phyloP scores from a whole-genome alignment of 37 sponge, comb jelly and placozoan species.

The Hormiphora californensis region DNA sequence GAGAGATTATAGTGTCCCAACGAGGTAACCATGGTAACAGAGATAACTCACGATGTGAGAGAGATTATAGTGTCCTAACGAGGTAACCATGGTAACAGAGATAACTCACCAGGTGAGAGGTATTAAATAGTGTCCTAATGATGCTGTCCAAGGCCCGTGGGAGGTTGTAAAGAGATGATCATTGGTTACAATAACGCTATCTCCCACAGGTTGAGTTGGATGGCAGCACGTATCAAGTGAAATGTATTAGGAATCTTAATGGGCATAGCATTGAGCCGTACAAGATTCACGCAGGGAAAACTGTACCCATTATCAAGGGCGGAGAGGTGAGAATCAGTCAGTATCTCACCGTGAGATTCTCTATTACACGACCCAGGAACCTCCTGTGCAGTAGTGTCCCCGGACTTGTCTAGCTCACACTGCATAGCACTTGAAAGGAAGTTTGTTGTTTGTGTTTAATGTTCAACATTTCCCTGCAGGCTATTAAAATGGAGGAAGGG shows the following conservation, averaged over 20 bases:
- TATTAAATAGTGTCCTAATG: too few relatives aligned
- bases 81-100: too few relatives aligned
- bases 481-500: conserved; percentile 92
- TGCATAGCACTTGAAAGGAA: background rate
- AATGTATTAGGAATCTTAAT: conserved; percentile 63
- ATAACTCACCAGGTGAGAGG: too few relatives aligned
- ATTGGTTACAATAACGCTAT: too few relatives aligned
- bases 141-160: too few relatives aligned
- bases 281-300: conserved; percentile 93
- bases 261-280: conserved; percentile 76
- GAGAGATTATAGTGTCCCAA: too few relatives aligned
- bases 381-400: conserved; percentile 4
- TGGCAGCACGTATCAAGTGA: conserved; percentile 77
- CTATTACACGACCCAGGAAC: too few relatives aligned
- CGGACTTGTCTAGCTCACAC: background rate
- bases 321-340: background rate
- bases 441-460: background rate
- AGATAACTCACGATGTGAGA: too few relatives aligned
- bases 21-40: too few relatives aligned
- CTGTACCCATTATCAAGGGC: conserved; percentile 96
- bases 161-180: too few relatives aligned
- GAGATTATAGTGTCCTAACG: too few relatives aligned
- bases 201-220: conserved; percentile 69
- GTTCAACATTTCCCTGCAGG: conserved; percentile 61
- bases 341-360: background rate